Evolutionary conservation across 2,797 vertebrate genomes (phyloP), one percentile per base, ranked within the genome.

Genomic region (Pyrocephalus nanus): DNA sequence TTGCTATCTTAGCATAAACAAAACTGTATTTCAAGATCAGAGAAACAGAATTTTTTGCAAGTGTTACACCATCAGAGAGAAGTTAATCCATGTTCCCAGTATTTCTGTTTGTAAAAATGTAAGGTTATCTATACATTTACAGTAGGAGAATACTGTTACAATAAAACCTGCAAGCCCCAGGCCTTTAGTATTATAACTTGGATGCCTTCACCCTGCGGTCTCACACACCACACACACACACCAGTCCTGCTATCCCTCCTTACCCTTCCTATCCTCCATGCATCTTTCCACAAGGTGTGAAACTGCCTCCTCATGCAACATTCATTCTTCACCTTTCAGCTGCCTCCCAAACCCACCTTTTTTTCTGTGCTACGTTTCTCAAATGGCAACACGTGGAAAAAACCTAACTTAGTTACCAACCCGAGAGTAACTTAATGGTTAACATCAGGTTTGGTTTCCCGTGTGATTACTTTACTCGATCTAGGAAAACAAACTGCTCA

Each of bases 111-210:
- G 30, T 38, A 53, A 42, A 77, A 89, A n/a, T 4, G 0, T 20
- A 51, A 66, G 3, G 10, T 45, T 66, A 78, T n/a, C 66, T 38
- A 25, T 8, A 71, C 0, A 0, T 3, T 58, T 74, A 26, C 6
- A 34, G 3, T 22, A 72, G 3, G 23, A 45, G 47, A 93, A 66
- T 17, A 78, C 15, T 47, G 57, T 17, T n/a, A 69, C 16, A 65
- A 61, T 16, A 65, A 82, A 75, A 47, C 15, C 29, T n/a, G 20
- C 11, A 89, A 61, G 25, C 1, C 5, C 6, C 30, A 58, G 8
- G 5, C 11, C 51, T 71, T 69, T 60, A 51, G 8, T 66, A 13
- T 8, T 23, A 0, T 21, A 90, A 62, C 8, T 66, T 54, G 30
- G 22, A 64, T 15, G 22, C 11, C 27, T 74, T 34, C 1, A 1